phyloP scores from a whole-genome alignment of 2,797 vertebrate species.

The Lagorchestes hirsutus region DNA sequence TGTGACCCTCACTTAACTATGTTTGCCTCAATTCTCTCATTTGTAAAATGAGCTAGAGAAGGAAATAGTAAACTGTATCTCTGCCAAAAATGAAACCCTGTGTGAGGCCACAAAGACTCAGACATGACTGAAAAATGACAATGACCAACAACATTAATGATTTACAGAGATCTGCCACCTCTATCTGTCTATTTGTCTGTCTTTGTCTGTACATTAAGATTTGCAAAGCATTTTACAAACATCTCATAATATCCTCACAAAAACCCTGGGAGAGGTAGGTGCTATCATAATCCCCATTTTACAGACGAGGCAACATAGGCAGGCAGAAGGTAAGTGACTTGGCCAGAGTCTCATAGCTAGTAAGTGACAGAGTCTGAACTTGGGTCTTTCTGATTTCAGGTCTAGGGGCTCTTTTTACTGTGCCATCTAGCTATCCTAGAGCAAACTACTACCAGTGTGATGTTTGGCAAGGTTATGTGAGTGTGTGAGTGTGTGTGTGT shows the following conservation, averaged over 20 bases:
- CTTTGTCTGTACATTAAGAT: no score
- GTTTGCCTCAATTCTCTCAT: no score
- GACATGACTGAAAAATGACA: no score
- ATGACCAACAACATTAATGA: neutral
- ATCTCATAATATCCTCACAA: neutral
- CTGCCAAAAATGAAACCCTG: no score
- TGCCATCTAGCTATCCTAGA: no score
- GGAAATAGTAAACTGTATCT: no score
- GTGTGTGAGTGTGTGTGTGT: neutral
- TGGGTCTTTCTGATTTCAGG: neutral
- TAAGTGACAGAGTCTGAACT: neutral
- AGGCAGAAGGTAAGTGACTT: neutral
- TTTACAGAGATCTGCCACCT: neutral
- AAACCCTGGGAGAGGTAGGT: neutral
- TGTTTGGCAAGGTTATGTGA: neutral
- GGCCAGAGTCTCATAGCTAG: neutral
- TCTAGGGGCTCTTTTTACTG: neutral
- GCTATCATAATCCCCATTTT: neutral
- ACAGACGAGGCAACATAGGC: neutral
- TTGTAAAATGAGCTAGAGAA: no score
- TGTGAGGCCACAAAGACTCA: no score
- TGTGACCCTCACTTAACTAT: no score
- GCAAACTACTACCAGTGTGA: neutral
- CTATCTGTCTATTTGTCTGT: no score
- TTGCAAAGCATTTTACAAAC: neutral